These are phyloP conservation scores for Nyctereutes procyonoides DNA, from an alignment of 2,113 vertebrate genomes.

Conservation along the genomic window DNA sequence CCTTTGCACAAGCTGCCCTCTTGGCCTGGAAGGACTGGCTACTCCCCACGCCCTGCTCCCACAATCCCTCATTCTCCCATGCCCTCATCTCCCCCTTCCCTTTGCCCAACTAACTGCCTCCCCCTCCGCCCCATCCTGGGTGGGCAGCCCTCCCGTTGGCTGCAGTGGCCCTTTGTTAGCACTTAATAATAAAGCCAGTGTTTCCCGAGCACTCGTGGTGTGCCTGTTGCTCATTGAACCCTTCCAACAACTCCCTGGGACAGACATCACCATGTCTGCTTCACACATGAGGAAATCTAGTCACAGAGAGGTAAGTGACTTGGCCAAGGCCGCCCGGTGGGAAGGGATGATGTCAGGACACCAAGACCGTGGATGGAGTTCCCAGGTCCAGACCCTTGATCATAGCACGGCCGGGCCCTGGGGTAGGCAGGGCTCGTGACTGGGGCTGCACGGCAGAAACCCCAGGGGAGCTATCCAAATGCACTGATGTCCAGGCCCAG, in stretches of 20 bases:
- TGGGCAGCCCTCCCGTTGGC: fast-evolving
- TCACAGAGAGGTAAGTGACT: not conserved
- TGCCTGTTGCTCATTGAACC: not conserved
- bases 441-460: not conserved
- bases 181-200: not conserved
- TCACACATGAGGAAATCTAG: not conserved
- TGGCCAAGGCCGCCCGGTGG: not conserved
- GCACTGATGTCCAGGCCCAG: not conserved
- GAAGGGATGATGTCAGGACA: not conserved
- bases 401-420: not conserved
- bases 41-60: not conserved
- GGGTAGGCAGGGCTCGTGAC: fast-evolving
- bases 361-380: not conserved
- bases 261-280: not conserved
- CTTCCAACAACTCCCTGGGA: not conserved
- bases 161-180: not conserved
- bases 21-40: not conserved
- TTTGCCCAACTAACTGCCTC: not conserved
- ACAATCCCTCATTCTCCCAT: not conserved
- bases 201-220: fast-evolving
- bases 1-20: not conserved
- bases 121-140: not conserved
- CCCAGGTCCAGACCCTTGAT: not conserved
- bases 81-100: not conserved
- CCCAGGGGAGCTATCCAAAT: not conserved